These are phyloP conservation scores for Syngnathus scovelli DNA, from an alignment of 2,113 vertebrate genomes.

Conservation along the genomic window DNA sequence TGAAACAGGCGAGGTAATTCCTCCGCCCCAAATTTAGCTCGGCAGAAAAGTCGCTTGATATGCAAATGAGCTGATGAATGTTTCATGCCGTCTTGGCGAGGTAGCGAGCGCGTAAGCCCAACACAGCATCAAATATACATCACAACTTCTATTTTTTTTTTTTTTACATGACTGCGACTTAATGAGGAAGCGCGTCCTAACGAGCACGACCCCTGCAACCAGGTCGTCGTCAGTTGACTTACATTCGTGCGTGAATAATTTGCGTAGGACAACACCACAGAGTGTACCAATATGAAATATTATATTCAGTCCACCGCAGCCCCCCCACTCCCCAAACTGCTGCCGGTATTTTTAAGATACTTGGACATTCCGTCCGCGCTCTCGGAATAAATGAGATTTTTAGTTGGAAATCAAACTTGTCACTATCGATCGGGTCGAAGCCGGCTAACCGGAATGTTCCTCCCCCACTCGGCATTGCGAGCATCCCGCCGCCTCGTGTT, in stretches of 20 bases:
- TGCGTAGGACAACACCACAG: too few species aligned
- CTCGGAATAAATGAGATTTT: slow-evolving; percentile 1
- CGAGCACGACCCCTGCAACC: background rate
- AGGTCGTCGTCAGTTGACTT: slow-evolving; percentile 6
- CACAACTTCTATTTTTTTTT: slow-evolving; percentile 7
- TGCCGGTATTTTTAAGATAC: background rate
- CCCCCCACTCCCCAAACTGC: background rate
- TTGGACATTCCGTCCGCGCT: background rate
- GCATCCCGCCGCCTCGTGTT: slow-evolving; percentile 34
- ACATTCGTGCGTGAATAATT: slow-evolving; percentile 10
- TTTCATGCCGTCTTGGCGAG: slow-evolving; percentile 44
- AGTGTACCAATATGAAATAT: too few species aligned
- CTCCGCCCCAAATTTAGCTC: slow-evolving; percentile 16
- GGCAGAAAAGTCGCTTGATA: slow-evolving; percentile 27
- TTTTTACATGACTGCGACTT: background rate
- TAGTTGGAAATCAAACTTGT: slow-evolving; percentile 1
- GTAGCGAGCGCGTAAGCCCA: slow-evolving; percentile 16
- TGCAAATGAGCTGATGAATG: slow-evolving; percentile 48
- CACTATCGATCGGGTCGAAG: background rate
- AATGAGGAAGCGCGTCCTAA: background rate
- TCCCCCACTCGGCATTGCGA: slow-evolving; percentile 10
- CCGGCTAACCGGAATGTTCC: background rate
- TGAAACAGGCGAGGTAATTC: slow-evolving; percentile 4
- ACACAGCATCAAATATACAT: slow-evolving; percentile 52
- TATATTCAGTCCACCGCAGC: too few species aligned